Base-by-base conservation (phyloP, 2,888 invertebrate genomes). In the Aphodius granarius region DNA sequence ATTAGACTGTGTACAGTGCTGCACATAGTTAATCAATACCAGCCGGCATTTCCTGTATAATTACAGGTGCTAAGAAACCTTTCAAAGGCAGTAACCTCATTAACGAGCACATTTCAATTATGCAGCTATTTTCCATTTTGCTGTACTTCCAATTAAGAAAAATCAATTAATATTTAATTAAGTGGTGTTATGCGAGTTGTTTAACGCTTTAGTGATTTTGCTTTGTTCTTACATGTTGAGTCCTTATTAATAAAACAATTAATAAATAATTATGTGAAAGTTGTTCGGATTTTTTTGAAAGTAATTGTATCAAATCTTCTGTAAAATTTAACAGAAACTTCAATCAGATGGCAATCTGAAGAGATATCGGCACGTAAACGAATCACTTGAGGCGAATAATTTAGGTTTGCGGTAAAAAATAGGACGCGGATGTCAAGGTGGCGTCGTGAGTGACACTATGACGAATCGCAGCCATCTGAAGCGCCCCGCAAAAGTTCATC, bases 121-220 rank as follows among this genome's bases (percentile, higher is more conserved):
- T 20, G 22, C 20, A n/a, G 66, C 17, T 66, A 18, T 20, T 20
- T 66, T 20, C 18, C 66, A 16, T 19, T 66, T 17, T 3, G 68
- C 22, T 68, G 19, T 13, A 20, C 20, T 68, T 68, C 68, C 68
- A 68, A 68, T 68, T 68, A 68, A 68, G 68, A 68, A 68, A 43
- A 68, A 68, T 68, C 68, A 21, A 68, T 68, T 16, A 20, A 19
- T 21, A 21, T 20, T 21, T 22, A 68, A 68, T 68, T 68, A 68
- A 66, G 18, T 66, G 18, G 18, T 5, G 19, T n/a, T 20, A 68
- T 68, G 13, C 68, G 22, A 6, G 68, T 65, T 15, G 20, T 68
- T 21, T 68, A 20, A 19, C 68, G 21, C 16, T 22, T 68, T 22
- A n/a, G n/a, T 68, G 21, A 68, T 68, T 68, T 20, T 21, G 21